Evolutionary conservation across 2,888 invertebrate genomes (phyloP), one percentile per base, ranked within the genome.

Genomic region (Odiellus spinosus): DNA sequence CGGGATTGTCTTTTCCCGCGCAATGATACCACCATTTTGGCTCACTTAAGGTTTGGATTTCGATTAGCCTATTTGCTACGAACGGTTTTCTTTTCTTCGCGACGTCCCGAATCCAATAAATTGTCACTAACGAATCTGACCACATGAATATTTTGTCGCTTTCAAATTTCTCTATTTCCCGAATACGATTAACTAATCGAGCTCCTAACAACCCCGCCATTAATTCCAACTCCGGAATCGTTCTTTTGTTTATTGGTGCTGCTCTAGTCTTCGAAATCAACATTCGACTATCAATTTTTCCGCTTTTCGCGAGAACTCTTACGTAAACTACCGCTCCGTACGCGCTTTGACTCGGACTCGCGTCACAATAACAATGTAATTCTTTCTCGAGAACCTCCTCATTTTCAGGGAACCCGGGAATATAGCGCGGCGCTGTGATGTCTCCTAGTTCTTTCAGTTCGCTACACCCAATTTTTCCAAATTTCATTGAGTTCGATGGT

Each of bases 1-100:
- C 61, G 2, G 61, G 60, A 47, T 61, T 62, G 1, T 54, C 49
- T 17, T 51, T 40, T 0, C 58, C 49, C 4, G 40, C 20, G 17
- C 59, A 57, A 42, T 61, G 53, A 17, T 49, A 52, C 53, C 60
- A 58, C 15, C 48, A 36, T 3, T 41, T 15, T 4, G 48, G 42
- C 14, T 34, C 35, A 3, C 48, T 45, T 11, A 39, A 17, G 3
- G 39, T 47, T n/a, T 50, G 42, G 19, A 60, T 58, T 26, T 57
- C 53, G 4, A 51, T 47, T 8, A 59, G 48, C 2, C 58, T 46
- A 40, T 61, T 60, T 4, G 41, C 35, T 3, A 60, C 56, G 48
- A 57, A 59, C 1, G 50, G 32, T 46, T 56, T 54, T 50, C 53
- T 51, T n/a, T 44, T 39, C n/a, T 41, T 19, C 2, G 50, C 47